Evolutionary conservation across 1,140 invertebrate genomes (phyloP).

Genomic region (Diploscapter pachys): DNA sequence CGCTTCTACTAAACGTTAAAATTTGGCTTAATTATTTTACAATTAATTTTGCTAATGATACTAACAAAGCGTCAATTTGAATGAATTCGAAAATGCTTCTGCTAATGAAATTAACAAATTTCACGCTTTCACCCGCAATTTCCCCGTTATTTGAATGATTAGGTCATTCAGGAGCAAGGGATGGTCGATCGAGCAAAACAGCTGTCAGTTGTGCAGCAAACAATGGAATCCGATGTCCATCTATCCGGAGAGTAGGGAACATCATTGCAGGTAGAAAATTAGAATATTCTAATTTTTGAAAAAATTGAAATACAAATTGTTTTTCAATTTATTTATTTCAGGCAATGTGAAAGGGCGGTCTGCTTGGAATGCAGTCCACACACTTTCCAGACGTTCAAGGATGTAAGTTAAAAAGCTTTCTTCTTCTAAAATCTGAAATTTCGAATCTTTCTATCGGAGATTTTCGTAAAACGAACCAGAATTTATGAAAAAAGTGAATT

Average conservation of each 20-base stretch:
- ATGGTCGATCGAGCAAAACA: constrained; percentile 4
- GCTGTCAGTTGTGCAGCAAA: constrained; percentile 9
- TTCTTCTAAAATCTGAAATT: neutral
- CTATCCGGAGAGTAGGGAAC: constrained; percentile 16
- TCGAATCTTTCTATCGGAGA: constrained; percentile 5
- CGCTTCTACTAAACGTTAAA: too few species aligned
- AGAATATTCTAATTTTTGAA: neutral
- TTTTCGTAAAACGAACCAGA: constrained; percentile 3
- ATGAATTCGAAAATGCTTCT: too few species aligned
- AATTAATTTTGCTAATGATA: too few species aligned
- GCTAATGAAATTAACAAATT: too few species aligned
- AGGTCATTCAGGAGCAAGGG: neutral
- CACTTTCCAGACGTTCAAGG: too few species aligned
- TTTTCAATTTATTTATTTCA: constrained; percentile 1
- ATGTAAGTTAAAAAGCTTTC: too few species aligned
- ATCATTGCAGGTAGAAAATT: constrained; percentile 13
- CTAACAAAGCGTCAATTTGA: too few species aligned
- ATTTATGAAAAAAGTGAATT: too few species aligned
- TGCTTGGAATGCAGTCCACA: neutral
- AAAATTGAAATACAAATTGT: neutral
- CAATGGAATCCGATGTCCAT: constrained; percentile 13
- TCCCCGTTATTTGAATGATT: too few species aligned
- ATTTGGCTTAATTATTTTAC: too few species aligned
- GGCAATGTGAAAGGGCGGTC: constrained; percentile 17
- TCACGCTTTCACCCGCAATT: too few species aligned